phyloP scores from a whole-genome alignment of 2,888 invertebrate species.

The Terebella lapidaria region DNA sequence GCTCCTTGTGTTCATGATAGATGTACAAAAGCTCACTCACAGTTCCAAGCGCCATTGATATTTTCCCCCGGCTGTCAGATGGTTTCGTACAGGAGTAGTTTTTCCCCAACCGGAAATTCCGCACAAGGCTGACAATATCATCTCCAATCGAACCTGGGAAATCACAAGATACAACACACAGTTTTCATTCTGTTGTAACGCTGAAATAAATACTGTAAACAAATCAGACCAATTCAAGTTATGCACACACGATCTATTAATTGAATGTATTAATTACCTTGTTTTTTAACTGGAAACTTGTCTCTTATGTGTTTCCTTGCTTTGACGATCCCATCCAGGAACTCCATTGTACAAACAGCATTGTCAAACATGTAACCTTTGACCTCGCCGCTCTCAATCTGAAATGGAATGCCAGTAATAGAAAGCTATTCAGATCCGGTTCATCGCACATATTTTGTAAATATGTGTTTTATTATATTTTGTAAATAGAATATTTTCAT shows the following conservation, averaged over 20 bases:
- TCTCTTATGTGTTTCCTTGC: background rate
- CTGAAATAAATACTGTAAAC: no score
- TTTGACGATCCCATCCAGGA: background rate
- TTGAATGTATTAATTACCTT: no score
- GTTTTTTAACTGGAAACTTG: slow-evolving; percentile 3
- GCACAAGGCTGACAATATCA: background rate
- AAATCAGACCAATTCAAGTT: no score
- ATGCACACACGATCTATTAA: no score
- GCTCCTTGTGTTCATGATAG: no score
- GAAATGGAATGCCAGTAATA: no score
- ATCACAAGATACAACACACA: background rate
- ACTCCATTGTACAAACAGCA: background rate
- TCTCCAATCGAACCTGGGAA: background rate
- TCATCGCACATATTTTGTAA: no score
- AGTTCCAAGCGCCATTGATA: no score
- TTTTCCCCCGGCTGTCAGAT: background rate
- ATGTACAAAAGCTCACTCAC: no score
- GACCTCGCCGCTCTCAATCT: background rate
- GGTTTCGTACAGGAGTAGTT: background rate
- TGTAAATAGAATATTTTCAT: no score
- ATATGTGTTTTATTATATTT: no score
- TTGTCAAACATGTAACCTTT: background rate
- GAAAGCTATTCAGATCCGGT: no score
- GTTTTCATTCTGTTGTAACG: background rate
- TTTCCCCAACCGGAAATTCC: background rate